Evolutionary conservation across 2,113 vertebrate species (phyloP).

Genomic region (Poeciliopsis occidentalis): DNA sequence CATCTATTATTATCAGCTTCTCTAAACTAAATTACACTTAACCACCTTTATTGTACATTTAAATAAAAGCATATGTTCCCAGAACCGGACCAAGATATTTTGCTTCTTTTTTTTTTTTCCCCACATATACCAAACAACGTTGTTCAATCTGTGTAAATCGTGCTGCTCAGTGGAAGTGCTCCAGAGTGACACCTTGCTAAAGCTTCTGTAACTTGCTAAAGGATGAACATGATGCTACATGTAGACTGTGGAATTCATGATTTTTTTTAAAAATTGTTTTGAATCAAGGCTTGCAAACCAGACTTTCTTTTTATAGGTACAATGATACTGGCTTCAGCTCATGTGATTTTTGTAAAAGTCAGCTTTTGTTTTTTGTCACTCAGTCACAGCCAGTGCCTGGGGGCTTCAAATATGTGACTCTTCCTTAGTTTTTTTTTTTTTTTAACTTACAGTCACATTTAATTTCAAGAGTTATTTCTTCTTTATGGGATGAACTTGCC

Average conservation of each 20-base stretch:
- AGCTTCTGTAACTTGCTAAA: neutral
- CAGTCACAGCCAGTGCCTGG: neutral
- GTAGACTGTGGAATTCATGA: neutral
- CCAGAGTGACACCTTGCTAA: neutral
- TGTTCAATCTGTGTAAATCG: neutral
- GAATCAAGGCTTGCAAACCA: neutral
- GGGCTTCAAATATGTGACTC: neutral
- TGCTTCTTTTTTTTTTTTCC: neutral
- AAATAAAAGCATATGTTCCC: neutral
- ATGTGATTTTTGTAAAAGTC: neutral
- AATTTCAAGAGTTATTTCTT: constrained; percentile 33
- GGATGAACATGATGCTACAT: neutral
- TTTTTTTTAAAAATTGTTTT: no score
- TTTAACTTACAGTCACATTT: neutral
- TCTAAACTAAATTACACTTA: no score
- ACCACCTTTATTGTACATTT: no score
- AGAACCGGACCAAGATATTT: neutral
- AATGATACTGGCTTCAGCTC: neutral
- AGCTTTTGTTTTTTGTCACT: neutral
- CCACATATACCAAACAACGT: neutral
- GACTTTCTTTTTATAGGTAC: neutral
- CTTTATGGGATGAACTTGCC: constrained; percentile 43
- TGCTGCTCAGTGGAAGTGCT: neutral
- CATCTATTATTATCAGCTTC: no score
- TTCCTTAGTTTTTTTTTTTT: neutral